These are phyloP conservation scores for Agelas oroides DNA, from an alignment of 37 sponge, comb jelly and placozoan genomes.

Conservation along the genomic window DNA sequence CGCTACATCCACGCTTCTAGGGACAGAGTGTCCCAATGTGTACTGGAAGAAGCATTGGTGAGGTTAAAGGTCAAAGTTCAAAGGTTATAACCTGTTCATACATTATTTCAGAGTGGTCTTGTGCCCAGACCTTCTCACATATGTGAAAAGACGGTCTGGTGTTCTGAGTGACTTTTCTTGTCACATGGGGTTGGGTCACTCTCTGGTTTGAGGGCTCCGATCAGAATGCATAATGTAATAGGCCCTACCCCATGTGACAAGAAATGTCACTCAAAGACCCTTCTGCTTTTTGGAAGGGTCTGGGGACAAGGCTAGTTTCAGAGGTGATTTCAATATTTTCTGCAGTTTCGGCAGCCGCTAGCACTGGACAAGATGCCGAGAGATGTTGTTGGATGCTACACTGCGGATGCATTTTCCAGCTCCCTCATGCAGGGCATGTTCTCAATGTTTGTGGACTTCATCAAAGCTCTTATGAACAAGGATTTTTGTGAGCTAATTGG, in stretches of 20 bases:
- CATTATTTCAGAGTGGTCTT: too few species aligned
- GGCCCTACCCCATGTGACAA: too few species aligned
- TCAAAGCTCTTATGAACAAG: conserved; percentile 5
- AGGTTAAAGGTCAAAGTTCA: background rate
- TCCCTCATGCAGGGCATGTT: background rate
- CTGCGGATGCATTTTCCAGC: background rate
- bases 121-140: too few species aligned
- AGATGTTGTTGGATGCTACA: conserved; percentile 1
- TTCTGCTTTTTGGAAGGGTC: too few species aligned
- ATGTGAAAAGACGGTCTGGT: too few species aligned
- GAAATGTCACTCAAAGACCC: too few species aligned
- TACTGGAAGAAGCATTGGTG: background rate
- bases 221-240: too few species aligned
- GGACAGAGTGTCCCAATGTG: background rate
- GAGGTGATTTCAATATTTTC: background rate
- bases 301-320: too few species aligned
- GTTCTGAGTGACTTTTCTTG: too few species aligned
- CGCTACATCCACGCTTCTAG: background rate
- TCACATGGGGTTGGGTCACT: too few species aligned
- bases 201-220: too few species aligned
- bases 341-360: conserved; percentile 11
- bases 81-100: too few species aligned
- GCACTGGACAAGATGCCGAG: background rate
- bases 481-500: conserved; percentile 30
- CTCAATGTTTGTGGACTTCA: background rate